Percentiles rank a stretch among this genome's conserved stretches.
Conservation (phyloP, 2,797 vertebrate genomes). For the Pitangus sulphuratus region DNA sequence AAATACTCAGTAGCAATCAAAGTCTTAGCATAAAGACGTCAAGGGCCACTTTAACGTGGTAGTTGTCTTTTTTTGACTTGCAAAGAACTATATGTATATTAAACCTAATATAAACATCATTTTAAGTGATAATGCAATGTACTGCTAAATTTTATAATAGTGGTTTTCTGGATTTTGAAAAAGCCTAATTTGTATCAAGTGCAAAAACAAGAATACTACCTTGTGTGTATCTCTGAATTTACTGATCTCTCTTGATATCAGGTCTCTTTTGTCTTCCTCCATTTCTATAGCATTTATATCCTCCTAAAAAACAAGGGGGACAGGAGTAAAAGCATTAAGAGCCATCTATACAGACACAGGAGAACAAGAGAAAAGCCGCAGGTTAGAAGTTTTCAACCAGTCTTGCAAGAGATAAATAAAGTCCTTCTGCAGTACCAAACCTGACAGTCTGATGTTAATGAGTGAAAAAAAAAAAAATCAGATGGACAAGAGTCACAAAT, state of each 20-base stretch:
- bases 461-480: slow-evolving; percentile 71
- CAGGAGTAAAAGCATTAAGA: slow-evolving; percentile 71
- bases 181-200: slow-evolving; percentile 77
- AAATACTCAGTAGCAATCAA: slow-evolving; percentile 70
- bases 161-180: slow-evolving; percentile 73
- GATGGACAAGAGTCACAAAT: slow-evolving; percentile 74
- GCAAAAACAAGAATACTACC: slow-evolving; percentile 90
- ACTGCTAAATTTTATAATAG: slow-evolving; percentile 72
- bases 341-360: slow-evolving; percentile 53
- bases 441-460: slow-evolving; percentile 73
- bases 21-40: slow-evolving; percentile 63
- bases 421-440: slow-evolving; percentile 70
- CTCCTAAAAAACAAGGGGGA: slow-evolving; percentile 82
- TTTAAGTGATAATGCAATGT: slow-evolving; percentile 75
- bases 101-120: slow-evolving; percentile 74
- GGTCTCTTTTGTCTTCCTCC: slow-evolving; percentile 99
- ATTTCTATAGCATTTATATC: slow-evolving; percentile 99
- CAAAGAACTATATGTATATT: slow-evolving; percentile 64
- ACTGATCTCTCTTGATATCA: slow-evolving; percentile 99
- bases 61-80: slow-evolving; percentile 57
- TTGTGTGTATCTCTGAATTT: slow-evolving; percentile 99
- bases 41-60: slow-evolving; percentile 76
- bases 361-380: slow-evolving; percentile 71
- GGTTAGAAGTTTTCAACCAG: slow-evolving; percentile 71
- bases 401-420: slow-evolving; percentile 74